Base-by-base conservation (phyloP, 2,113 vertebrate species). In the Platanista minor region DNA sequence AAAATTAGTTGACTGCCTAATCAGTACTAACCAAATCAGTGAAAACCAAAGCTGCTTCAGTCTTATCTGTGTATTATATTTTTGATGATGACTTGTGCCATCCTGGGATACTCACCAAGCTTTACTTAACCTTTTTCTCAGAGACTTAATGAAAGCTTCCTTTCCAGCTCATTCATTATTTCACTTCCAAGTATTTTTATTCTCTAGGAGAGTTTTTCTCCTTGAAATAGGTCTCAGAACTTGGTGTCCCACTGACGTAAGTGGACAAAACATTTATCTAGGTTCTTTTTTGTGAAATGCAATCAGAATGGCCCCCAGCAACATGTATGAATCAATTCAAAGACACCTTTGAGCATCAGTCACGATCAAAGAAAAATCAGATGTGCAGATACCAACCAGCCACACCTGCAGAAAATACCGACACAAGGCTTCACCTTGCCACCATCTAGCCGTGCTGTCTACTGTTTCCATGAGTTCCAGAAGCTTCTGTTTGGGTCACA, bases 61-160 rank as follows among this genome's bases (percentile, higher is more conserved):
- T 1, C 0, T 0, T 3, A 83, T 20, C 6, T 33, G 9, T 41
- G 39, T 1, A 54, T 46, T n/a, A 0, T n/a, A 6, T 96, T 72
- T 93, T 80, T 77, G 54, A 49, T 66, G 49, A 85, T 54, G 31
- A 74, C n/a, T 62, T 5, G 25, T 61, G 11, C 36, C 52, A 88
- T 66, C 66, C 29, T 87, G 46, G 36, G 31, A 2, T 0, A 81
- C 1, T 3, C 0, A 36, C 2, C 8, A 52, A 64, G 6, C 6
- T 15, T 6, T 3, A 43, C 13, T 14, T 41, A 81, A 1, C 0
- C 2, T 46, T 4, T 0, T 43, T 15, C 49, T 67, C 54, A 71
- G 33, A 90, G 54, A 13, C 27, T 78, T n/a, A 66, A 54, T 62
- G 23, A 92, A 52, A 93, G 10, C 29, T 41, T 61, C 82, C 33